Conservation (phyloP, 2,888 invertebrate genomes). For the Microchrysa polita region DNA sequence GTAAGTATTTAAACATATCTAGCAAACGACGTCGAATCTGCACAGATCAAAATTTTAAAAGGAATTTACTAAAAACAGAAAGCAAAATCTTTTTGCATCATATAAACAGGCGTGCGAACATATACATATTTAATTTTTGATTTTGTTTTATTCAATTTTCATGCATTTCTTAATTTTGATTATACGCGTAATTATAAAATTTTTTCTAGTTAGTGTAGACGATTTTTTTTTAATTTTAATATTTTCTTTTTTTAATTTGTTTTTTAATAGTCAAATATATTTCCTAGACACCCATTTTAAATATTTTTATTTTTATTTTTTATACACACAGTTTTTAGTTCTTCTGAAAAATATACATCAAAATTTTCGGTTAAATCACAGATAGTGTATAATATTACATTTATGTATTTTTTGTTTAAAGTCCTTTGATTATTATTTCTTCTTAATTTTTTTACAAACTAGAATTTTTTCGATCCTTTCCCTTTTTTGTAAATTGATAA, state of each 20-base stretch:
- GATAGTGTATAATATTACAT: conserved; percentile 64
- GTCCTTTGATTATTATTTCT: conserved; percentile 46
- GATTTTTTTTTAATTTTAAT: conserved; percentile 37
- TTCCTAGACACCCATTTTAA: conserved; percentile 39
- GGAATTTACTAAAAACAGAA: neutral
- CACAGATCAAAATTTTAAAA: no score
- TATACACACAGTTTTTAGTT: conserved; percentile 51
- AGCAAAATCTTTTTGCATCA: conserved; percentile 22
- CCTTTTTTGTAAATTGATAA: neutral
- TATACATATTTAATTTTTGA: neutral
- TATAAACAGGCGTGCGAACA: conserved; percentile 24
- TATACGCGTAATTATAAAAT: neutral
- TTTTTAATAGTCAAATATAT: conserved; percentile 34
- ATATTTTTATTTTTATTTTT: no score
- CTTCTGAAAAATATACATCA: conserved; percentile 65
- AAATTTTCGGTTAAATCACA: conserved; percentile 67
- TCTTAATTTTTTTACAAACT: conserved; percentile 50
- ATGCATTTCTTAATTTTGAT: no score
- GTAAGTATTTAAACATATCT: neutral
- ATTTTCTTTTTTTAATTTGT: no score
- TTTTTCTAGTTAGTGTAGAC: conserved; percentile 13
- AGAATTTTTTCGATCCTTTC: conserved; percentile 38
- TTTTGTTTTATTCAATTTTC: conserved; percentile 1
- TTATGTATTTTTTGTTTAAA: conserved; percentile 49
- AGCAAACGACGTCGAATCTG: neutral